Evolutionary conservation across 1,140 invertebrate genomes (phyloP), one percentile per base, ranked within the genome.

Genomic region (Penaeus japonicus): DNA sequence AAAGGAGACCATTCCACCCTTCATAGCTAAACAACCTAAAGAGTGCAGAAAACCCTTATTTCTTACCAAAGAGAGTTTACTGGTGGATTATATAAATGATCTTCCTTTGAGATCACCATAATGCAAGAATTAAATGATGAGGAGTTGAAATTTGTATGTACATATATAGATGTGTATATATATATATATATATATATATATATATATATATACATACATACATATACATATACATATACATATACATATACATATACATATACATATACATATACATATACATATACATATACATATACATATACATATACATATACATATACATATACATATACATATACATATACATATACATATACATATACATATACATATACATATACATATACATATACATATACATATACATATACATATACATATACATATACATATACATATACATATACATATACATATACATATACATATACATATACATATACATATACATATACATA

Each of bases 371-470:
- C 30, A 17, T 57, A 57, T 54, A n/a, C 18, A 27, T 54, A 57
- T 54, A 57, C 12, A 57, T 81, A 57, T 54, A 24, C 32, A 54
- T 57, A 53, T 81, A 54, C 55, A 53, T 81, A 53, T 54, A 54
- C n/a, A 54, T 81, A 81, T 81, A 81, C 55, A 81, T 81, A 53
- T 81, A 54, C 32, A 81, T 81, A 57, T 81, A 81, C 32, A 57
- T 81, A 57, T 54, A 53, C 55, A 57, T 81, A 81, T 54, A 53
- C 55, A 57, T 81, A 54, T 81, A 81, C n/a, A 54, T 18, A 75
- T 20, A 20, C 27, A 18, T 75, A n/a, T n/a, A n/a, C n/a, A n/a
- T n/a, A n/a, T n/a, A n/a, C n/a, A n/a, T n/a, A n/a, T n/a, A n/a
- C n/a, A n/a, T n/a, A n/a, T n/a, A n/a, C n/a, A n/a, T n/a, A n/a